phyloP scores from a whole-genome alignment of 2,113 vertebrate genomes.

The Climacteris rufus region DNA sequence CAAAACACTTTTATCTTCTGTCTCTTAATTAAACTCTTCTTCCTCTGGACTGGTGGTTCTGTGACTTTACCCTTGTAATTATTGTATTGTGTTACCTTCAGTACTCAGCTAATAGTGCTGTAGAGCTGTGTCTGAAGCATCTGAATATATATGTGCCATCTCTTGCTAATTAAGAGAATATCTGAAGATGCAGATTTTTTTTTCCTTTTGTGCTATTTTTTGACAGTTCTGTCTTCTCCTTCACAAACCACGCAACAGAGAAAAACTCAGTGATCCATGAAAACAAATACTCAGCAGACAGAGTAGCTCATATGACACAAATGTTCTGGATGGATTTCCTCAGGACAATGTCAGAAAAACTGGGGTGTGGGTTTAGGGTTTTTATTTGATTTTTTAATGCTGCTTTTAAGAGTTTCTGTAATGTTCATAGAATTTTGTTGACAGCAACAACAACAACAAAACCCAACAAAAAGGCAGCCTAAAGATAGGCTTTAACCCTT shows the following conservation, averaged over 20 bases:
- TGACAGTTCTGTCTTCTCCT: background rate
- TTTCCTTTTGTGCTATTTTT: background rate
- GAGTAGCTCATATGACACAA: background rate
- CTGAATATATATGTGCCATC: background rate
- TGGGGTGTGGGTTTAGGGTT: background rate
- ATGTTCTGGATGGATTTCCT: conserved; percentile 5
- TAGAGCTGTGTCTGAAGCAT: background rate
- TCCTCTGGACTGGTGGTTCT: background rate
- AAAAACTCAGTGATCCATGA: background rate
- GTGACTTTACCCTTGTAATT: background rate
- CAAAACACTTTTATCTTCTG: background rate
- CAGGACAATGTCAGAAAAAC: background rate
- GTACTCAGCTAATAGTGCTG: background rate
- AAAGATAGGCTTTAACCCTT: background rate
- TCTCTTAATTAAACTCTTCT: background rate
- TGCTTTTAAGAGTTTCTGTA: background rate
- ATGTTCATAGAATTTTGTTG: background rate
- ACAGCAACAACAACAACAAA: background rate
- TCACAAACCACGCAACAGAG: background rate
- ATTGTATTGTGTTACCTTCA: background rate
- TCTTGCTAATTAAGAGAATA: background rate
- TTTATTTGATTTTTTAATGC: background rate
- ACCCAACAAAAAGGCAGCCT: background rate
- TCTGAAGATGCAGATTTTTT: background rate
- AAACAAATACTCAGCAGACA: background rate